phyloP scores from a whole-genome alignment of 2,113 vertebrate genomes.

The Dasypus novemcinctus region DNA sequence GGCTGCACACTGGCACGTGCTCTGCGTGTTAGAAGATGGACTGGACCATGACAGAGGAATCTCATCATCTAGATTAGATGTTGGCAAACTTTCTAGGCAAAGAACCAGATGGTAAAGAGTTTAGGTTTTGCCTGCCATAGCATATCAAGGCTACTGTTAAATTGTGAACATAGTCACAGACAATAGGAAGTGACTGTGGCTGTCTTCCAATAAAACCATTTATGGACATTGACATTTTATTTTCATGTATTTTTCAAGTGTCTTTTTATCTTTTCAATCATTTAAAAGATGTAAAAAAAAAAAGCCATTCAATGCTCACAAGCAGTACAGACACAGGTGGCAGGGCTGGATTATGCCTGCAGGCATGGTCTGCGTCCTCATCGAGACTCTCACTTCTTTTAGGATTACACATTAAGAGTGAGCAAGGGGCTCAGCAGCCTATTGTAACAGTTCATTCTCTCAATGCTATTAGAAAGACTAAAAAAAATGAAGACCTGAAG shows the following conservation, averaged over 20 bases:
- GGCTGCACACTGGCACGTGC: rapidly evolving
- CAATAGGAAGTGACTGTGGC: rapidly evolving
- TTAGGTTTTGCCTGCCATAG: neutral
- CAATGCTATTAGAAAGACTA: rapidly evolving
- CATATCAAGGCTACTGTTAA: neutral
- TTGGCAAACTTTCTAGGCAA: neutral
- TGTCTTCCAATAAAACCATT: neutral
- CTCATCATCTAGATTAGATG: neutral
- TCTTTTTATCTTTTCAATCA: neutral
- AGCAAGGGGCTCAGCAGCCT: neutral
- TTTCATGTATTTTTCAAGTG: neutral
- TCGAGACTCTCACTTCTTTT: neutral
- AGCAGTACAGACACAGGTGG: neutral
- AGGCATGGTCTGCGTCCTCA: too few species aligned
- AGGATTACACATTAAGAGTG: neutral
- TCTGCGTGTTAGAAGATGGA: neutral
- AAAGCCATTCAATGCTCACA: neutral
- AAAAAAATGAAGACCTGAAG: neutral
- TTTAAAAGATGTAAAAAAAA: neutral
- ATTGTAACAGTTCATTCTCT: neutral
- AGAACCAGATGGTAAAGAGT: neutral
- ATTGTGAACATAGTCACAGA: too few species aligned
- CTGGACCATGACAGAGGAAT: neutral
- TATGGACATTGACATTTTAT: neutral
- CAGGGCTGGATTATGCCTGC: neutral